Percentiles rank a stretch among this genome's conserved stretches.
Conservation (phyloP, 30 jellyfish, hydroid and myxozoan genomes). For the Cassiopea andromeda region DNA sequence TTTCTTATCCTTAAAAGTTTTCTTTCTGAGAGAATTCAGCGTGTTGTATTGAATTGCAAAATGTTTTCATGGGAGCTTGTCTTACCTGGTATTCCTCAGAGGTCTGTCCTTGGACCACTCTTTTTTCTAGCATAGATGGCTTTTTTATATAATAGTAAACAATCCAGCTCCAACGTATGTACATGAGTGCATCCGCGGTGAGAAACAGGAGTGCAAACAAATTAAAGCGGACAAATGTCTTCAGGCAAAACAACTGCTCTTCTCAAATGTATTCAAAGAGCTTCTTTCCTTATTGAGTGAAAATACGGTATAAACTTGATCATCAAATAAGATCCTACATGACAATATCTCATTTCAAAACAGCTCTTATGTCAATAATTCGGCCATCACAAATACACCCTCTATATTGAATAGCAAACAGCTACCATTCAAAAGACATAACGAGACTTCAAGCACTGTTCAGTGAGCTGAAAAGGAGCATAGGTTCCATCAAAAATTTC, state of each 20-base stretch:
- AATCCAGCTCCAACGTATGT: slow-evolving; percentile 29
- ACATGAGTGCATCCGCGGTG: slow-evolving; percentile 34
- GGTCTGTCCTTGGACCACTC: slow-evolving; percentile 13
- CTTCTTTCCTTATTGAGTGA: slow-evolving; percentile 47
- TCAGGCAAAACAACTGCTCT: slow-evolving; percentile 20
- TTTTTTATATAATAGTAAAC: background rate
- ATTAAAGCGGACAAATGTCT: slow-evolving; percentile 20
- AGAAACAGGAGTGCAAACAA: slow-evolving; percentile 32
- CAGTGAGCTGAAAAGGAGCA: slow-evolving; percentile 29
- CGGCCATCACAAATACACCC: slow-evolving; percentile 32
- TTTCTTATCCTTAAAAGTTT: background rate
- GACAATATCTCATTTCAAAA: slow-evolving; percentile 57
- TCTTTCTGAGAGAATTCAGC: background rate
- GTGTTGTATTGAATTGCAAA: background rate
- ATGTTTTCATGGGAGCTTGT: background rate
- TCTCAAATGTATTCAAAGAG: slow-evolving; percentile 44
- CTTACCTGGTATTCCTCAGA: background rate
- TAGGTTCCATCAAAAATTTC: slow-evolving; percentile 9
- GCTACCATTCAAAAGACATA: slow-evolving; percentile 11
- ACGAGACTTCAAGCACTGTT: slow-evolving; percentile 5
- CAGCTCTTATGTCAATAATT: slow-evolving; percentile 30
- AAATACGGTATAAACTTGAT: slow-evolving; percentile 46
- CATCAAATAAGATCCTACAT: slow-evolving; percentile 23
- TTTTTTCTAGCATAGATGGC: background rate
- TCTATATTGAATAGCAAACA: slow-evolving; percentile 14